Conservation (phyloP, 92 coral and sea anemone genomes). For the Porites divaricata region DNA sequence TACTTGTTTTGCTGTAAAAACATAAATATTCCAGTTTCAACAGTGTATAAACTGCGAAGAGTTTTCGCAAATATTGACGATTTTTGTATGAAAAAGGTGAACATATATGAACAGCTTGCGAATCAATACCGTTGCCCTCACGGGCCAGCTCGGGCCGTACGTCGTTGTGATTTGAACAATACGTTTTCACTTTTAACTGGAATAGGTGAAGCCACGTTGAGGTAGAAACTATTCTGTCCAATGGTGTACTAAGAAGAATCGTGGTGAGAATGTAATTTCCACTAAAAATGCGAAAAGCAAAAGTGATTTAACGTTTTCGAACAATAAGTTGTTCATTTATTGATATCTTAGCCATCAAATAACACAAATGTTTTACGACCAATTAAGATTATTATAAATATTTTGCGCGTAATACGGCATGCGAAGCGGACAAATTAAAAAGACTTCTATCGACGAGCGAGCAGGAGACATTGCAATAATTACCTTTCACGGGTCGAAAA, state of each 20-base stretch:
- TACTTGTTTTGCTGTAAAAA: not conserved
- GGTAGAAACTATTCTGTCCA: slow-evolving; percentile 1
- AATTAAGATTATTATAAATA: not conserved
- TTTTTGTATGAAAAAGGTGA: not conserved
- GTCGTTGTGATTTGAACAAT: not conserved
- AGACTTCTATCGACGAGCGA: slow-evolving; percentile 13
- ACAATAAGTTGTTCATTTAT: not conserved
- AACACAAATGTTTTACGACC: not conserved
- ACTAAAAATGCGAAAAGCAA: not conserved
- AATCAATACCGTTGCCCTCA: not conserved
- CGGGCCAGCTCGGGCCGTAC: not conserved
- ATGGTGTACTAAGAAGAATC: not conserved
- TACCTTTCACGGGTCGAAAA: slow-evolving; percentile 2
- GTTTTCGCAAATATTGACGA: not conserved
- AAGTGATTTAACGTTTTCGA: not conserved
- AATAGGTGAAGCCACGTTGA: not conserved
- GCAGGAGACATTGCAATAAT: slow-evolving; percentile 32
- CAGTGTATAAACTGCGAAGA: not conserved
- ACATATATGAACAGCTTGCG: not conserved
- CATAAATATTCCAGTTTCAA: slow-evolving; percentile 17
- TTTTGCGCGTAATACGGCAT: not conserved
- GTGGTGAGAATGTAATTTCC: not conserved
- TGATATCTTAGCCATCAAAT: not conserved
- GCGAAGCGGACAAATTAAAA: slow-evolving; percentile 12
- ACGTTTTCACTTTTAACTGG: not conserved